Base-by-base conservation (phyloP, 2,888 invertebrate genomes). In the Bellardia pandia region DNA sequence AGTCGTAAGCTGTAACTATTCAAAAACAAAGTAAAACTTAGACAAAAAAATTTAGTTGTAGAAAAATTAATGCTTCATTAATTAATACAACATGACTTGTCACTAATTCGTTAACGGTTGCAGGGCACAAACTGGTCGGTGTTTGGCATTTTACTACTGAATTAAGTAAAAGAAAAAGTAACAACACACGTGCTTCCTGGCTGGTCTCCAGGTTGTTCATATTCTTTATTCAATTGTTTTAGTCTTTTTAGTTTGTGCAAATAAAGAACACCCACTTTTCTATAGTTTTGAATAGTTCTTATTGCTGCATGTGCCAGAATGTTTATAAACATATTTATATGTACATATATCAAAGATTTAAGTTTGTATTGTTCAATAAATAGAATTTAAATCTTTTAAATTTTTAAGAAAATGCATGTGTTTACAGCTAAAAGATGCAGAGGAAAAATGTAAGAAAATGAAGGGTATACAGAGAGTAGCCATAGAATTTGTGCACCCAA, bases 101-200 rank as follows among this genome's bases (percentile, higher is more conserved):
- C 33, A 14, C 3, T 5, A 33, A 1, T 33, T 66, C 42, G 13
- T 11, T 42, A 53, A 48, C 23, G 48, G 62, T 40, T 58, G 23
- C 51, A 64, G 51, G 42, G 68, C 11, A 53, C 56, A 53, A n/a
- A 30, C 13, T 72, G 13, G 33, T 72, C 37, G 33, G 60, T 75
- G 37, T 64, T 37, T n/a, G 42, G 16, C 11, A 45, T 40, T 86
- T 40, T 30, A 77, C 53, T 16, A 72, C 64, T 71, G 68, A 53
- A n/a, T 71, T 37, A 74, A 75, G 66, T 56, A 66, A 48, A 13
- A 69, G 76, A 64, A 79, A 86, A 72, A 72, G 78, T 75, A 74
- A 78, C 78, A 85, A 79, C 69, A 74, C 84, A 79, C 74, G 78
- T 85, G 84, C 68, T 85, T 81, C 62, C 66, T 74, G 56, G 64